Base-by-base conservation (phyloP, 2,797 vertebrate genomes). In the Crenuchus spilurus region DNA sequence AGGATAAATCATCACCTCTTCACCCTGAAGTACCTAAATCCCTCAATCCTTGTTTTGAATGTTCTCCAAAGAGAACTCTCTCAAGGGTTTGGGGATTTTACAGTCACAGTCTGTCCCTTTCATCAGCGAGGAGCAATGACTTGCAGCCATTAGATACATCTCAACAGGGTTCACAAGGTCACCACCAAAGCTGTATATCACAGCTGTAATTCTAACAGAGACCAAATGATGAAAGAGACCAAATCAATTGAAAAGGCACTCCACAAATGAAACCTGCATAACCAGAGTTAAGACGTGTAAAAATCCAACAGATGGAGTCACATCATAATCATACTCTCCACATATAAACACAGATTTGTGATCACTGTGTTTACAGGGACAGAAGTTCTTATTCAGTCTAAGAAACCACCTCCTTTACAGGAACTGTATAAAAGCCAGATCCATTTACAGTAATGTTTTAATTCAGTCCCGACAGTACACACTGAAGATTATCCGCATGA, bases 1-100 rank as follows among this genome's bases (percentile, higher is more conserved):
- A 63, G 72, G 37, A 85, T 89, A 79, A 88, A 90, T 89, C 72
- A 6, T 63, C 2, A 2, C 16, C 41, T 54, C 72, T 80, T 48
- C 16, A 79, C 31, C 66, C 71, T 46, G 48, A 76, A 73, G 65
- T 71, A 61, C 66, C 76, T 69, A 63, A 77, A 83, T 79, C 81
- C 74, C 62, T 82, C 69, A 76, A 8, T 20, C 64, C 67, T 75
- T 76, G 75, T 61, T 62, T 65, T 69, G 71, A 74, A 70, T 68
- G 61, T 39, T 11, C 44, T 78, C 74, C 65, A 61, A 41, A 67
- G 62, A 61, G 81, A 33, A 76, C 41, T 48, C 37, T 48, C 20
- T 74, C 49, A 68, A 24, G 52, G 20, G 60, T 68, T 65, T 13
- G 41, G 41, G 66, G 54, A 20, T 44, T 69, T 66, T 64, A 77